A percentile compares a stretch with the other conserved stretches of the same genome.
Evolutionary conservation across 2,113 vertebrate genomes (phyloP).

Genomic region (Myiopsitta monachus): DNA sequence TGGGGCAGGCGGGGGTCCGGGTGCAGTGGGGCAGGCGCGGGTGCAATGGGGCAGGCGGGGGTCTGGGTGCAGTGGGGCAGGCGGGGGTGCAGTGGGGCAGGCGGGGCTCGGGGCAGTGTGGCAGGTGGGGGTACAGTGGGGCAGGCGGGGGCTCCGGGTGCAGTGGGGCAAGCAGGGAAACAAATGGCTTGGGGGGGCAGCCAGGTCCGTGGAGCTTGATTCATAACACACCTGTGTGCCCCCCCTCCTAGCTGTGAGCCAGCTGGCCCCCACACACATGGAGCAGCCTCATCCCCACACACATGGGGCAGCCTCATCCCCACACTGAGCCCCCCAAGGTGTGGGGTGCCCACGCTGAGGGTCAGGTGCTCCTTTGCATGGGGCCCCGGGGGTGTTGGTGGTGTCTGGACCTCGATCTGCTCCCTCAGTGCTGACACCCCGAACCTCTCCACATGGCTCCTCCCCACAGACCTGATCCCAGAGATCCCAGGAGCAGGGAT

Average conservation of each 20-base stretch:
- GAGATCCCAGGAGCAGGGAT: background rate
- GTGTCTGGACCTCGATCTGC: accelerated
- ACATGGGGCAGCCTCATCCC: background rate
- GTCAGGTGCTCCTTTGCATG: background rate
- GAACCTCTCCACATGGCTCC: background rate
- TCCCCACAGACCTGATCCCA: background rate
- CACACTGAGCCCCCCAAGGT: accelerated
- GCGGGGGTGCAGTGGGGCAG: too few relatives aligned
- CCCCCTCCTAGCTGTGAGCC: background rate
- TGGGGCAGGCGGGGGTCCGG: too few relatives aligned
- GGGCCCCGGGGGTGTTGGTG: background rate
- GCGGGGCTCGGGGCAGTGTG: too few relatives aligned
- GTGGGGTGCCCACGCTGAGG: background rate
- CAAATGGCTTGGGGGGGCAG: background rate
- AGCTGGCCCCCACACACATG: background rate
- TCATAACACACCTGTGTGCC: background rate
- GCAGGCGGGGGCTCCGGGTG: too few relatives aligned
- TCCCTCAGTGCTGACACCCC: background rate
- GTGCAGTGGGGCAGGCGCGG: too few relatives aligned
- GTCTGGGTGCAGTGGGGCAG: too few relatives aligned
- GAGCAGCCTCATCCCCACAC: too few relatives aligned
- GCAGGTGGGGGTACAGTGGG: too few relatives aligned
- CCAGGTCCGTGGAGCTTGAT: background rate
- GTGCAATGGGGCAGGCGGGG: too few relatives aligned
- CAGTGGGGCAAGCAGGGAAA: too few relatives aligned